Conservation (phyloP, 2,888 invertebrate species). For the Terebella lapidaria region DNA sequence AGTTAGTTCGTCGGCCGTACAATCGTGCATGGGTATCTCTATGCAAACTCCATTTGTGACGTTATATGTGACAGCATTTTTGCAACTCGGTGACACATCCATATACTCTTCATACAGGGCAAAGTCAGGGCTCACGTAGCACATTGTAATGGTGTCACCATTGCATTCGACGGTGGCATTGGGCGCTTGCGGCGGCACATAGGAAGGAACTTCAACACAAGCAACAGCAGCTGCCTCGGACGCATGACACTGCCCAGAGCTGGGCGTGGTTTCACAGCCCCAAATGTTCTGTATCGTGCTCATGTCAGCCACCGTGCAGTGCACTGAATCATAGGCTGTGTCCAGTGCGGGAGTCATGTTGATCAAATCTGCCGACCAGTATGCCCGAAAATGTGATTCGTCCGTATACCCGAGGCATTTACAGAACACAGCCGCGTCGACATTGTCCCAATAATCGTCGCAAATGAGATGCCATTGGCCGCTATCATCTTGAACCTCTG, state of each 20-base stretch:
- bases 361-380: background rate
- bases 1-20: background rate
- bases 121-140: background rate
- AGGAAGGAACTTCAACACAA: conserved; percentile 5
- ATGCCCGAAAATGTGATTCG: conserved; percentile 9
- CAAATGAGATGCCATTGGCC: conserved; percentile 23
- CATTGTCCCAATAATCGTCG: conserved; percentile 26
- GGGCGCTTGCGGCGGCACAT: background rate
- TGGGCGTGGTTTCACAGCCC: conserved; percentile 8
- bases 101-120: background rate
- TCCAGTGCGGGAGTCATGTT: background rate
- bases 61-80: background rate
- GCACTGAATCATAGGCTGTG: conserved; percentile 10
- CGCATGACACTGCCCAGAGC: conserved; percentile 7
- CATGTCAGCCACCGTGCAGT: conserved; percentile 5
- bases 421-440: conserved; percentile 26
- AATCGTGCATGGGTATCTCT: background rate
- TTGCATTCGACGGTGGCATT: background rate
- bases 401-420: conserved; percentile 19
- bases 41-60: conserved; percentile 1
- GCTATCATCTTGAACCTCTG: conserved; percentile 16
- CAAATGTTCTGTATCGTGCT: conserved; percentile 7
- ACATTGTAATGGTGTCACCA: background rate
- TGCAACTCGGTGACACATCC: background rate
- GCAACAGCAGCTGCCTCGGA: conserved; percentile 18